Conservation (phyloP, 2,888 invertebrate genomes). For the Nymphalis urticae region DNA sequence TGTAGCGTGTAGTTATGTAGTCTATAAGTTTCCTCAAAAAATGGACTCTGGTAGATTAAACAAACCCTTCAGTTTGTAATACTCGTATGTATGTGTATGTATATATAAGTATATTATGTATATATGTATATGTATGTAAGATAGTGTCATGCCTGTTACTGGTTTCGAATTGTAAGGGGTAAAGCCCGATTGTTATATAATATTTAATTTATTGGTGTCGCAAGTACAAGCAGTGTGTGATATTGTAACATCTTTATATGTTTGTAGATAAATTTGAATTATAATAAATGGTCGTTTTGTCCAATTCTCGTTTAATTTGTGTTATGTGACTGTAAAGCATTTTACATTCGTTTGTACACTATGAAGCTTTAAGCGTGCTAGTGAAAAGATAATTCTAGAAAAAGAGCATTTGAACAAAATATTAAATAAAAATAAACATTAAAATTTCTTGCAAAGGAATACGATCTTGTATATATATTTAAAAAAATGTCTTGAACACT, state of each 20-base stretch:
- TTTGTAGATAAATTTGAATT: conserved; percentile 72
- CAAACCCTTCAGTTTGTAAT: neutral
- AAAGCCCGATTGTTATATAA: conserved; percentile 40
- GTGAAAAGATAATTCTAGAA: too few species aligned
- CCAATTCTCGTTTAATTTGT: conserved; percentile 25
- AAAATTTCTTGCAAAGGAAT: too few species aligned
- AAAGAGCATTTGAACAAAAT: too few species aligned
- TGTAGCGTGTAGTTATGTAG: too few species aligned
- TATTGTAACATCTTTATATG: conserved; percentile 73
- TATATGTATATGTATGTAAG: neutral
- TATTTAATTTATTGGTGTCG: conserved; percentile 74
- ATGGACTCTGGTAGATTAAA: neutral
- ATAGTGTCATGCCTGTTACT: conserved; percentile 32
- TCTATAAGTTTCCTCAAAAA: too few species aligned
- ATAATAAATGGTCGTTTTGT: conserved; percentile 50
- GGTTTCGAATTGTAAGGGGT: conserved; percentile 35
- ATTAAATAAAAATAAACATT: too few species aligned
- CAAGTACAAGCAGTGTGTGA: conserved; percentile 68
- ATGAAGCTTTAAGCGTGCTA: too few species aligned
- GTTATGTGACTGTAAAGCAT: neutral
- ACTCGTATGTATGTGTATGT: too few species aligned
- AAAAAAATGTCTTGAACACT: too few species aligned
- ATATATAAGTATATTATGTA: too few species aligned
- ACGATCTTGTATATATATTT: too few species aligned
- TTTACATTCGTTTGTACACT: too few species aligned